Evolutionary conservation across 2,113 vertebrate genomes (phyloP), one percentile per base, ranked within the genome.

Genomic region (Etheostoma spectabile): DNA sequence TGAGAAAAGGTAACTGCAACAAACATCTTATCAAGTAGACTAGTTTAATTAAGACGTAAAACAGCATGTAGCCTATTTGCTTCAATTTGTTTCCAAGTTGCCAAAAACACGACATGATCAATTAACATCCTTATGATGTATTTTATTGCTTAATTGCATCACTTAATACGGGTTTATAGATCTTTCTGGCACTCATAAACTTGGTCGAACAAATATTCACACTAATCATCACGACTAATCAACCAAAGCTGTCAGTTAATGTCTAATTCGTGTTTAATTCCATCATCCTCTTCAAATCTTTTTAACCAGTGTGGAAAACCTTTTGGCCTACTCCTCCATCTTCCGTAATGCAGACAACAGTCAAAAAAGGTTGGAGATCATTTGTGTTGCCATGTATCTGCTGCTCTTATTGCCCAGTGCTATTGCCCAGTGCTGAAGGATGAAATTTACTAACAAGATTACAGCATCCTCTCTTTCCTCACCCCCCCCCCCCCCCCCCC

Each of bases 271-370:
- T 84, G 46, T 86, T 82, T 91, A 86, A 91, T 81, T 42, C 33
- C 63, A 85, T 84, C 93, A 14, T 91, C 38, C 38, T 86, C 91
- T 86, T 92, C 71, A 71, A 84, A 88, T 91, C 55, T 85, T 60
- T 14, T 85, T 66, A 85, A 93, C 53, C 93, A 97, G 97, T 88
- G 96, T 96, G 94, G 96, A 97, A 91, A 97, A 97, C 90, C 92
- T 96, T 77, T 91, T 91, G 75, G 93, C 93, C 92, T 93, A 94
- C 91, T 94, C 96, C 33, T 86, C 90, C 80, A 80, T 91, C 76
- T 48, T 91, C 88, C 92, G 83, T 88, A 94, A 89, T 66, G 79
- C 93, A 83, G 83, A 49, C 6, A 83, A 2, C 77, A 89, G 91
- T 61, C 70, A 94, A 93, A 96, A 94, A 93, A 96, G 96, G 95